phyloP scores from a whole-genome alignment of 35 echinoderm and acorn worm genomes.

The Lytechinus variegatus region DNA sequence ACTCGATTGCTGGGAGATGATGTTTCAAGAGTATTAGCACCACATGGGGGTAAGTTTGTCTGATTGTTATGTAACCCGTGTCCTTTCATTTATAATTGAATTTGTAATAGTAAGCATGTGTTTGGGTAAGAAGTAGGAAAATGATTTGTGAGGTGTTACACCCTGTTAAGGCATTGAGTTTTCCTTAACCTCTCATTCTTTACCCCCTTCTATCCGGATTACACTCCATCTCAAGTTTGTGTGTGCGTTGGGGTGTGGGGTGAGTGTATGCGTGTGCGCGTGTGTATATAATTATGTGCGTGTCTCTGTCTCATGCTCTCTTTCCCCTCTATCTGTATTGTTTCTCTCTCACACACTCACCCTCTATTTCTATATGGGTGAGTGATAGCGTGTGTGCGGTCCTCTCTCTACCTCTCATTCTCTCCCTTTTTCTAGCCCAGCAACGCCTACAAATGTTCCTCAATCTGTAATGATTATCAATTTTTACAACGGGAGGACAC shows the following conservation, averaged over 20 bases:
- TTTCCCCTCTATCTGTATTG: background rate
- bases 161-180: background rate
- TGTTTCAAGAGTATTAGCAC: background rate
- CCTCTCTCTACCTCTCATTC: too few species aligned
- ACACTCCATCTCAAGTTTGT: background rate
- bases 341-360: background rate
- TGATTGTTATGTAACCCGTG: background rate
- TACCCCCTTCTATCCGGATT: too few species aligned
- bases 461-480: too few species aligned
- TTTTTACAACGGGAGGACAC: too few species aligned
- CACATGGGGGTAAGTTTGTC: background rate
- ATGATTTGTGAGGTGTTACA: background rate
- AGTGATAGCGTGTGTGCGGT: too few species aligned
- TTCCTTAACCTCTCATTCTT: background rate
- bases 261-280: too few species aligned
- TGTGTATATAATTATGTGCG: too few species aligned
- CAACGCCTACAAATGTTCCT: too few species aligned
- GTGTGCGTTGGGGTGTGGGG: too few species aligned
- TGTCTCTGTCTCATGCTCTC: background rate
- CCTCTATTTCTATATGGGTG: background rate
- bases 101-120: slow-evolving; percentile 5
- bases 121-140: background rate
- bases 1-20: background rate
- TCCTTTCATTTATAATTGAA: background rate
- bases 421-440: too few species aligned